Evolutionary conservation across 2,113 vertebrate species (phyloP).

Genomic region (Protomyctophum bolini): DNA sequence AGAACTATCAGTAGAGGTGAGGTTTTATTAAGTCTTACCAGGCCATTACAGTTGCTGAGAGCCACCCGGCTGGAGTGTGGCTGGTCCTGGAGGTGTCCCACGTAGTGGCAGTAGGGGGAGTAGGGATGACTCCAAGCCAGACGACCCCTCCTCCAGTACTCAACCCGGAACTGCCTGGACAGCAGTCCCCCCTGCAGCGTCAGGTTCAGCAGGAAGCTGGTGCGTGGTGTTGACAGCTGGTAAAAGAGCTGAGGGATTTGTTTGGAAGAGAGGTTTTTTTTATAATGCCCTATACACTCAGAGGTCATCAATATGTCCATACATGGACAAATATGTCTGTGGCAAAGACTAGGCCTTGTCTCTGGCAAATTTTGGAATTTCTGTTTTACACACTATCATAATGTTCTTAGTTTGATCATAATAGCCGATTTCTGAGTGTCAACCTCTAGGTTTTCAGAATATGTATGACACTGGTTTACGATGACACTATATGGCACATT

Average conservation of each 20-base stretch:
- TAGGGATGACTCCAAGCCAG: constrained; percentile 93
- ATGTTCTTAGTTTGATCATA: too few relatives aligned
- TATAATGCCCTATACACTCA: neutral
- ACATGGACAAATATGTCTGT: too few relatives aligned
- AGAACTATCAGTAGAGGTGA: too few relatives aligned
- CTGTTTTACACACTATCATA: too few relatives aligned
- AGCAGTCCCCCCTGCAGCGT: constrained; percentile 90
- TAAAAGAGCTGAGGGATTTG: constrained; percentile 85
- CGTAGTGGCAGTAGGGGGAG: constrained; percentile 90
- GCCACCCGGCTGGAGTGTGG: constrained; percentile 90
- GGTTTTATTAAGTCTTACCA: constrained; percentile 82
- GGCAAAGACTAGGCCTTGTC: too few relatives aligned
- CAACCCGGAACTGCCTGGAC: constrained; percentile 90
- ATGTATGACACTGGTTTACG: neutral
- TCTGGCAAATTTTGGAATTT: too few relatives aligned
- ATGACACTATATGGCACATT: neutral
- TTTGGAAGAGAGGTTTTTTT: neutral
- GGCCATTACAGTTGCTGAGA: constrained; percentile 97
- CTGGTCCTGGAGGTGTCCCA: constrained; percentile 91
- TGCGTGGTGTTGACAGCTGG: constrained; percentile 88
- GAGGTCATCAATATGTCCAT: too few relatives aligned
- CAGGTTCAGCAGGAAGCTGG: constrained; percentile 94
- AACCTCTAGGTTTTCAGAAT: too few relatives aligned
- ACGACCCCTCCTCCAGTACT: constrained; percentile 93
- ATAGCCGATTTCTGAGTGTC: too few relatives aligned